Base-by-base conservation (phyloP, 2,797 vertebrate genomes). In the Meriones psammophilus region DNA sequence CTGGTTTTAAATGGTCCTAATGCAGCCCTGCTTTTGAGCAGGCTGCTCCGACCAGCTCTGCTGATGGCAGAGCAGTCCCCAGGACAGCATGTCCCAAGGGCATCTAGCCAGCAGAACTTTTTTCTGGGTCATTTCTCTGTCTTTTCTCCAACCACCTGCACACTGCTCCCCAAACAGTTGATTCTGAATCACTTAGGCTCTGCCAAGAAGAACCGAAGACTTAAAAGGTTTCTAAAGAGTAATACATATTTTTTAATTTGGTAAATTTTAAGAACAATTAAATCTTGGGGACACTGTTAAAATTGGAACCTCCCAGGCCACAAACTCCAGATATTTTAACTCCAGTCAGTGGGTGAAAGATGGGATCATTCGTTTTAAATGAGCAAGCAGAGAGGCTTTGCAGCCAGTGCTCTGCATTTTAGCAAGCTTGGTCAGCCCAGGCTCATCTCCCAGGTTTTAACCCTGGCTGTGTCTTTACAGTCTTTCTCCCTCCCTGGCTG, bases 1-100 rank as follows among this genome's bases (percentile, higher is more conserved):
- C 78, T 92, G 94, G 92, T 94, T 93, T 96, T 97, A 96, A 97
- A 97, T 97, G 92, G 78, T 92, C 78, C 92, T 97, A 96, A 94
- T 80, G 83, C 85, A 91, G 66, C 95, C 91, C 77, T 94, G 85
- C 73, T 76, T 94, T 94, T 95, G 85, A 97, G 88, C 36, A 58
- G 58, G 73, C 74, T 92, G 58, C 62, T 94, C 56, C 89, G 73
- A 77, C 36, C 83, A 60, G 73, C 33, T 28, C 6, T 33, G 76
- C 66, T 58, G 69, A 94, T 71, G 28, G 86, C 83, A 93, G 69
- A 74, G 60, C 84, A 88, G 94, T 91, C 71, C 58, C 50, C 54
- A 81, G 74, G 85, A 93, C 36, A 60, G 8, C 60, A 24, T 94
- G 84, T 95, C 96, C 96, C 89, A 78, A 62, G 64, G 91, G 96